Base-by-base conservation (phyloP, 2,113 vertebrate species). In the Mystacornis crossleyi region DNA sequence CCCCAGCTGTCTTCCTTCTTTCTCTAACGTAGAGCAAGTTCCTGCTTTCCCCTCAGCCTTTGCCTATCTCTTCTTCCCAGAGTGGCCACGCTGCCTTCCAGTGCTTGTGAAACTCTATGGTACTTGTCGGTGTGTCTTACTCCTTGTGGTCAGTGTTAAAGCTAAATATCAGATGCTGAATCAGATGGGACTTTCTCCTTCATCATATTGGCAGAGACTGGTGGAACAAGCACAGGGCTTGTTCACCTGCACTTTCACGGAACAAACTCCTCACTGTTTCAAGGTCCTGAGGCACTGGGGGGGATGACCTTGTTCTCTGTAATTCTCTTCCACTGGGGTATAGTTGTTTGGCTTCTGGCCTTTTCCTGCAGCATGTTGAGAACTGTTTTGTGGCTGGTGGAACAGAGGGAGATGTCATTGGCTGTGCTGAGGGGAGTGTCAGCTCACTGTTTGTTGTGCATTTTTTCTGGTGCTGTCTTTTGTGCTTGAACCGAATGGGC, bases 241-340 rank as follows among this genome's bases (percentile, higher is more conserved):
- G 74, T 90, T 95, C 86, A 90, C 71, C 58, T 95, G 74, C 47
- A 86, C 14, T 81, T 90, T 28, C 42, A 18, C 70, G 69, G 74
- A 93, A 75, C 88, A 90, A 85, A 82, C 62, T 88, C 50, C n/a
- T 75, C 24, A 26, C 36, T 92, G 54, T 97, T 95, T 64, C 11
- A 36, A 61, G 65, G 74, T 90, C 71, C 28, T 69, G 53, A 45
- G 74, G 34, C 45, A 1, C 54, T 82, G 36, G 20, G 18, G 34
- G n/a, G n/a, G n/a, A 82, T 65, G 79, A 82, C 81, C 81, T 92
- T 85, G 81, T 75, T 74, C 74, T 85, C 54, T 45, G 79, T 57
- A 77, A 40, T 50, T 82, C 28, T 65, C 71, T 90, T 92, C 88
- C 79, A 86, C 40, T 90, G 40, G 10, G 69, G 11, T 55, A 6